These are phyloP conservation scores for Pipa parva DNA, from an alignment of 2,113 vertebrate genomes.

Conservation along the genomic window DNA sequence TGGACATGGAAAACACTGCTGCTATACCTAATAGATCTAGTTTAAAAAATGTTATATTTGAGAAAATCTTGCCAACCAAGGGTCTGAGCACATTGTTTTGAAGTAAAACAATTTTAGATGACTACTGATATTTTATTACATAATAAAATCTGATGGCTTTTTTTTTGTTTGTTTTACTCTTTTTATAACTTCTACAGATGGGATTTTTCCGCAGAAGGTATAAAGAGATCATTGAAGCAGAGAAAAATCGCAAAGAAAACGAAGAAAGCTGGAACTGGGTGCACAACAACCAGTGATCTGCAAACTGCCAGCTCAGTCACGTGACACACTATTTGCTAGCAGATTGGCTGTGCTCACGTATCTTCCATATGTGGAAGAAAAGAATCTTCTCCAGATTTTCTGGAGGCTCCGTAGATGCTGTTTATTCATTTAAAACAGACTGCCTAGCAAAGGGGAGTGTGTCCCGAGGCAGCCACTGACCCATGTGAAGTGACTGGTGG, in stretches of 20 bases:
- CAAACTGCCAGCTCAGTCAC: slow-evolving; percentile 55
- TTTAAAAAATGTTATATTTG: no score
- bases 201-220: slow-evolving; percentile 96
- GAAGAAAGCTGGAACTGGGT: slow-evolving; percentile 97
- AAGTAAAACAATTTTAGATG: no score
- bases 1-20: no score
- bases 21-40: no score
- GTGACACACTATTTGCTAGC: slow-evolving; percentile 51
- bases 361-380: slow-evolving; percentile 99
- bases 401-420: slow-evolving; percentile 82
- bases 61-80: no score
- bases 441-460: slow-evolving; percentile 56
- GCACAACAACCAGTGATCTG: slow-evolving; percentile 86
- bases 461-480: slow-evolving; percentile 65
- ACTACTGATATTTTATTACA: no score
- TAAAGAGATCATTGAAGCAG: slow-evolving; percentile 95
- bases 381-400: slow-evolving; percentile 97
- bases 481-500: slow-evolving; percentile 65
- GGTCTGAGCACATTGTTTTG: no score
- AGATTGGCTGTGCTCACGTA: slow-evolving; percentile 71
- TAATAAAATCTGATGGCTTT: no score
- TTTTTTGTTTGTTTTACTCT: no score
- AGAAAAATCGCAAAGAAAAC: slow-evolving; percentile 92
- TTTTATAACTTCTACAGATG: slow-evolving; percentile 82
- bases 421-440: slow-evolving; percentile 58